A percentile compares a stretch with the other conserved stretches of the same genome.
phyloP scores from a whole-genome alignment of 1,140 invertebrate species.

The Drosophila aff. region DNA sequence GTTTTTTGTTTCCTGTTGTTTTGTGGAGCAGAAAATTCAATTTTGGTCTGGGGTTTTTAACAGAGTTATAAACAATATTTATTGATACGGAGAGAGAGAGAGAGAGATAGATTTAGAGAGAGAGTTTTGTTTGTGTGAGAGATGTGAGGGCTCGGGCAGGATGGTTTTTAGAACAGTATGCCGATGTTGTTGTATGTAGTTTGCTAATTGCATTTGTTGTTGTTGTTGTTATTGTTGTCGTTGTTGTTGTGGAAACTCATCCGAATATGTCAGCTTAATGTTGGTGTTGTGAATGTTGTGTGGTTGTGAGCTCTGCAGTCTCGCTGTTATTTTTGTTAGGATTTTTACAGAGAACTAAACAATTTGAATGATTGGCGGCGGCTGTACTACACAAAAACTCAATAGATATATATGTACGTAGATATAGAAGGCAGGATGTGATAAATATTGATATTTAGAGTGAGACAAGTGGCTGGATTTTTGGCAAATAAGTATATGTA shows the following conservation, averaged over 20 bases:
- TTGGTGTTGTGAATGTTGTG: slow-evolving; percentile 15
- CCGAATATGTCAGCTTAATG: slow-evolving; percentile 10
- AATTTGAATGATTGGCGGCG: slow-evolving; percentile 15
- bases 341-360: slow-evolving; percentile 12
- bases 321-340: slow-evolving; percentile 15
- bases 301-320: slow-evolving; percentile 8
- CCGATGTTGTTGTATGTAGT: slow-evolving; percentile 25
- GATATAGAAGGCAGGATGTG: slow-evolving; percentile 33
- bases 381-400: slow-evolving; percentile 30
- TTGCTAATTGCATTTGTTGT: slow-evolving; percentile 48
- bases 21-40: slow-evolving; percentile 49
- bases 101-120: slow-evolving; percentile 3
- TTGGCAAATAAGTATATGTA: slow-evolving; percentile 21
- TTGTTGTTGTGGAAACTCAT: slow-evolving; percentile 21
- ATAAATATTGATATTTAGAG: slow-evolving; percentile 9
- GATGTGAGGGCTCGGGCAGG: slow-evolving; percentile 83
- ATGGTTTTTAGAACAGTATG: slow-evolving; percentile 70
- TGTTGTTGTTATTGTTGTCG: slow-evolving; percentile 27
- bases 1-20: slow-evolving; percentile 42
- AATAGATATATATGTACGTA: slow-evolving; percentile 17
- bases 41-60: slow-evolving; percentile 46
- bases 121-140: slow-evolving; percentile 48
- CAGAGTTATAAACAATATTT: slow-evolving; percentile 53
- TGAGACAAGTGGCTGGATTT: slow-evolving; percentile 9
- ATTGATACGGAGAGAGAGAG: slow-evolving; percentile 43